Evolutionary conservation across 2,113 vertebrate genomes (phyloP).

Genomic region (Tetrax tetrax): DNA sequence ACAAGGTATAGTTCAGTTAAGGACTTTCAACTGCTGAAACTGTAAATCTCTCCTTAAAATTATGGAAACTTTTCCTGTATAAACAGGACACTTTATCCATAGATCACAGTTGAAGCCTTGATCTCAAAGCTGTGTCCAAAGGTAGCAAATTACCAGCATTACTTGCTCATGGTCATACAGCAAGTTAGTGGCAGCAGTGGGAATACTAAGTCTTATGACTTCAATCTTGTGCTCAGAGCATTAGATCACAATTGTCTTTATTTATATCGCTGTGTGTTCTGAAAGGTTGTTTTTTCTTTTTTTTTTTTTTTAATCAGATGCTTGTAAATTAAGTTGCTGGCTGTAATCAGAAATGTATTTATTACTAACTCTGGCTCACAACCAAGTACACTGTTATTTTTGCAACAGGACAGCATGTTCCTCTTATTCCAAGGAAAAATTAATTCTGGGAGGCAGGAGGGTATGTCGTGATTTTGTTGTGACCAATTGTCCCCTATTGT

Average conservation of each 20-base stretch:
- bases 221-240: background rate
- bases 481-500: background rate
- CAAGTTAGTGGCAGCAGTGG: background rate
- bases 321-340: constrained; percentile 32
- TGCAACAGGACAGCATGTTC: constrained; percentile 14
- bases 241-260: background rate
- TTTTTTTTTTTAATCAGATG: background rate
- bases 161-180: background rate
- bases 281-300: background rate
- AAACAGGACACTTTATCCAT: background rate
- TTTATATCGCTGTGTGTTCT: background rate
- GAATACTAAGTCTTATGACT: background rate
- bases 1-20: background rate
- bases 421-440: constrained; percentile 9
- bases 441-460: background rate
- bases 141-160: background rate
- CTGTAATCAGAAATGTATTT: constrained; percentile 48
- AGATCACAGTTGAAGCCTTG: background rate
- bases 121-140: background rate
- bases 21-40: background rate
- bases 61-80: background rate
- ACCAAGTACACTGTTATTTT: constrained; percentile 45
- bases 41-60: background rate
- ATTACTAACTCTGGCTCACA: constrained; percentile 22
- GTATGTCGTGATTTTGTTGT: constrained; percentile 2